Percentiles rank a stretch among this genome's conserved stretches.
phyloP scores from a whole-genome alignment of 2,888 invertebrate genomes.

The Phlogophora meticulosa region DNA sequence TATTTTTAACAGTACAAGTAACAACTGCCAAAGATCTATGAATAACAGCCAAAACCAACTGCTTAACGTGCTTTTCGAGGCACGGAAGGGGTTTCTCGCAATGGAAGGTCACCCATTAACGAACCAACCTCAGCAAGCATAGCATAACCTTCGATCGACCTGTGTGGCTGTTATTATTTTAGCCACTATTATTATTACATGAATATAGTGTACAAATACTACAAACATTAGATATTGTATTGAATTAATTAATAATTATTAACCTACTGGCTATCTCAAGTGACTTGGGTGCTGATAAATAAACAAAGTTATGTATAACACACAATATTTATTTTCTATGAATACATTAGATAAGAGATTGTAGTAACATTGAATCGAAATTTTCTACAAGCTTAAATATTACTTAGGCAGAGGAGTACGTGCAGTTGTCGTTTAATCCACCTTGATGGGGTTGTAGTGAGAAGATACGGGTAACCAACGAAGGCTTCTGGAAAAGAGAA shows the following conservation, averaged over 20 bases:
- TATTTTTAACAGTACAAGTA: no score
- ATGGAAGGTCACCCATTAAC: no score
- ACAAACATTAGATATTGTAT: neutral
- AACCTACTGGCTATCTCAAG: neutral
- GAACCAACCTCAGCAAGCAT: no score
- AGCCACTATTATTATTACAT: no score
- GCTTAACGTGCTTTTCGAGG: no score
- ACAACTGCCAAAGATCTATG: no score
- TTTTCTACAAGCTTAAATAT: conserved; percentile 58
- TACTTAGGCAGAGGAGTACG: conserved; percentile 14
- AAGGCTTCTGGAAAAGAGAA: conserved; percentile 72
- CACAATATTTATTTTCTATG: conserved; percentile 68
- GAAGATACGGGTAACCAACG: conserved; percentile 70
- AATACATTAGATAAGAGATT: conserved; percentile 52
- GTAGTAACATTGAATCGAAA: conserved; percentile 68
- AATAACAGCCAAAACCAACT: no score
- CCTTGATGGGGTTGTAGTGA: conserved; percentile 73
- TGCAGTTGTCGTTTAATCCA: conserved; percentile 71
- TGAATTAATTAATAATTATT: conserved; percentile 2
- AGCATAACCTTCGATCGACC: no score
- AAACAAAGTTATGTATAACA: conserved; percentile 54
- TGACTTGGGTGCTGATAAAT: conserved; percentile 9
- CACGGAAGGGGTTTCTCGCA: no score
- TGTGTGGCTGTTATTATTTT: no score
- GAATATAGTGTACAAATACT: no score